A percentile compares a stretch with the other conserved stretches of the same genome.
These are phyloP conservation scores for Griposia aprilina DNA, from an alignment of 2,888 invertebrate species.

Conservation along the genomic window DNA sequence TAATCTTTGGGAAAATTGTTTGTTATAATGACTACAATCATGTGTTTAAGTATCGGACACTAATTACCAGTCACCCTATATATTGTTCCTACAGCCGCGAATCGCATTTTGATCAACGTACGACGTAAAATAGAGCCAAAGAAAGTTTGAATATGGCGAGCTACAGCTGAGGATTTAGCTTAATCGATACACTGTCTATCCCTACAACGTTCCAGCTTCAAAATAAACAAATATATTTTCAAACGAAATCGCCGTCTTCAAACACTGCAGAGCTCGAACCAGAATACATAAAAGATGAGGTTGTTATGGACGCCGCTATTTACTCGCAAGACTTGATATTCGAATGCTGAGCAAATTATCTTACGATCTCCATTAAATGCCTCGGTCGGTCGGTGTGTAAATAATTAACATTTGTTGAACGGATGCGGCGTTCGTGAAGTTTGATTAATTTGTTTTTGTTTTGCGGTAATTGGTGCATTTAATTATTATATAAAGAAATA, in stretches of 20 bases:
- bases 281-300: slow-evolving; percentile 55
- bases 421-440: not conserved
- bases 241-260: slow-evolving; percentile 8
- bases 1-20: no score
- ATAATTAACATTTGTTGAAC: not conserved
- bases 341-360: slow-evolving; percentile 39
- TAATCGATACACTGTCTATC: no score
- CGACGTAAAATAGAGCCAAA: no score
- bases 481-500: not conserved
- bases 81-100: no score
- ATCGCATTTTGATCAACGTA: no score
- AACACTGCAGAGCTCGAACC: not conserved
- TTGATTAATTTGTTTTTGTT: not conserved
- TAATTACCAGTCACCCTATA: no score
- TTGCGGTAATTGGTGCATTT: not conserved
- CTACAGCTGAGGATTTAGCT: no score
- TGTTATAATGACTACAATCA: no score
- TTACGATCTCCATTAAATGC: slow-evolving; percentile 32
- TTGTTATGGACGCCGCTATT: slow-evolving; percentile 32
- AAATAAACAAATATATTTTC: not conserved
- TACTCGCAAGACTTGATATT: slow-evolving; percentile 45
- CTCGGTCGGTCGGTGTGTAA: not conserved
- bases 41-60: no score
- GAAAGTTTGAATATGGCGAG: no score
- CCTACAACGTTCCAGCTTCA: not conserved